Base-by-base conservation (phyloP, 2,113 vertebrate species). In the Silurus glanis region DNA sequence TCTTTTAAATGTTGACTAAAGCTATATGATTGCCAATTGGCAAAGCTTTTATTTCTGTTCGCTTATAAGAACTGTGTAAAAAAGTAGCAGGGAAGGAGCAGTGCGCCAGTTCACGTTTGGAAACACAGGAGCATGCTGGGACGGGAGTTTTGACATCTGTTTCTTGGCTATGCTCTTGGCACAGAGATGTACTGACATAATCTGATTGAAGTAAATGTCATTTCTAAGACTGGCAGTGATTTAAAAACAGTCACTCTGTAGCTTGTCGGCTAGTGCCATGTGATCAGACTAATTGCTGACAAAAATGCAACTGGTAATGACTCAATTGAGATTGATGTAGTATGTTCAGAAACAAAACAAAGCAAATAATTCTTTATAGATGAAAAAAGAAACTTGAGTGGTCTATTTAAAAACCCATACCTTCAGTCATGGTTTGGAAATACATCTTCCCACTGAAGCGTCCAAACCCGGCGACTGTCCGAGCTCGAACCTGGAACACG, bases 391-490 rank as follows among this genome's bases (percentile, higher is more conserved):
- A 82, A 28, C n/a, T 58, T 56, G 49, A 83, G 21, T 82, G 9
- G 3, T 4, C 45, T 37, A 8, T 84, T 67, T 8, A 21, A 62
- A 45, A 55, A 84, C 67, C 25, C 92, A 91, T 91, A 98, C 98
- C 98, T 95, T 97, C 97, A 2, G 97, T 99, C 97, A 99, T 98
- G 87, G 97, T 98, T 92, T 99, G 98, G 94, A 99, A 99, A 89
- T 98, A 98, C 98, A 99, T 98, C 93, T 99, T 99, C 21, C 98
- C 98, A 0, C 97, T 98, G 87, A 97, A 97, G 80, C 97, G 97
- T 91, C 97, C 98, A 5, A 98, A 99, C 0, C 98, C 98, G 0
- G 98, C 97, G 83, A 99, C 97, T 0, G 98, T 99, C 81, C 98
- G 95, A 0, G 98, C 98, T 69, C 98, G 96, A 88, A 99, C 98